A percentile compares a stretch with the other conserved stretches of the same genome.
Conservation (phyloP, 2,888 invertebrate genomes). For the Embidobia sp. region DNA sequence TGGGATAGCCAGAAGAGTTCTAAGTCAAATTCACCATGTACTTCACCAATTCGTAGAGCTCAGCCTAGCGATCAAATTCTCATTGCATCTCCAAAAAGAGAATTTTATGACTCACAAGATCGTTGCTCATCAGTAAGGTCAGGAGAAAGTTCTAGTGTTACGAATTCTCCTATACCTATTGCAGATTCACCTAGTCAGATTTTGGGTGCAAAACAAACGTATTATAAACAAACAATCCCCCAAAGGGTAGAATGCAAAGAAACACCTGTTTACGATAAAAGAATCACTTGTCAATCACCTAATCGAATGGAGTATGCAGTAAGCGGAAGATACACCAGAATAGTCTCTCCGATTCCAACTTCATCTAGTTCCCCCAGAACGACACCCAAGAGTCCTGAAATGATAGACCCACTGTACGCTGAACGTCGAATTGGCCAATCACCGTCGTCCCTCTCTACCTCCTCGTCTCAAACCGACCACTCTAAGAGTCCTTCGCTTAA, state of each 20-base stretch:
- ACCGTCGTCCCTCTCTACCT: conserved; percentile 47
- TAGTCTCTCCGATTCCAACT: conserved; percentile 34
- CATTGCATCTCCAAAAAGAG: conserved; percentile 78
- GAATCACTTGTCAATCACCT: conserved; percentile 13
- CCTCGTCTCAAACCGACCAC: conserved; percentile 46
- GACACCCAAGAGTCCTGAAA: conserved; percentile 25
- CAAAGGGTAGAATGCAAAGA: conserved; percentile 53
- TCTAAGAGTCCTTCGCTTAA: conserved; percentile 50
- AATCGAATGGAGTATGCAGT: conserved; percentile 38
- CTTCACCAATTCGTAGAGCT: conserved; percentile 63
- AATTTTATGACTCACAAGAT: conserved; percentile 69
- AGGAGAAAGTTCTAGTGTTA: conserved; percentile 26
- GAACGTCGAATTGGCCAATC: conserved; percentile 46
- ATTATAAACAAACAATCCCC: conserved; percentile 49
- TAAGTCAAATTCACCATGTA: conserved; percentile 41
- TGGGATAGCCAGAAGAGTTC: conserved; percentile 46
- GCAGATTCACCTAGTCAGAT: conserved; percentile 71
- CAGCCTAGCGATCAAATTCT: conserved; percentile 78
- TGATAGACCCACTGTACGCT: conserved; percentile 26
- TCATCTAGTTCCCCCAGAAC: conserved; percentile 18
- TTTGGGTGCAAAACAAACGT: conserved; percentile 52
- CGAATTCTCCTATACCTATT: conserved; percentile 73
- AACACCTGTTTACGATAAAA: conserved; percentile 16
- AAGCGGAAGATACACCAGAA: conserved; percentile 23
- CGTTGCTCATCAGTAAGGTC: conserved; percentile 64